phyloP scores from a whole-genome alignment of 2,113 vertebrate species.

The Phalacrocorax carbo region DNA sequence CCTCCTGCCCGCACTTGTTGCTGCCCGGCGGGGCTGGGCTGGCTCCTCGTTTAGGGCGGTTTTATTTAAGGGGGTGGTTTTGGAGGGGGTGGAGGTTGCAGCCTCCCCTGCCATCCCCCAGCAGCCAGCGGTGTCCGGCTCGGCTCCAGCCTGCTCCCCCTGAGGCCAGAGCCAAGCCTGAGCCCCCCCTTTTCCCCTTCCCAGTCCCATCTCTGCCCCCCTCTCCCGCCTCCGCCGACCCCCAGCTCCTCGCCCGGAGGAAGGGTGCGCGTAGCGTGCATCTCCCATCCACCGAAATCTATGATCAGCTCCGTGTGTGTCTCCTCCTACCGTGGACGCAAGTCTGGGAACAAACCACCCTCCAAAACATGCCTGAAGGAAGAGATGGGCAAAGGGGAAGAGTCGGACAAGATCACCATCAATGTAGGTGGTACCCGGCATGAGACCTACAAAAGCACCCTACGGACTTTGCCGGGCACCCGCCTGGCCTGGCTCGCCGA shows the following conservation, averaged over 20 bases:
- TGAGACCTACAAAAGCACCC: constrained; percentile 96
- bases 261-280: constrained; percentile 71
- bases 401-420: constrained; percentile 94
- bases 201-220: constrained; percentile 29
- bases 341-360: constrained; percentile 97
- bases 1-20: constrained; percentile 41
- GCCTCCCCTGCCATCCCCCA: neutral
- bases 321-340: constrained; percentile 98
- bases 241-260: constrained; percentile 66
- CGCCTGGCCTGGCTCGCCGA: constrained; percentile 93
- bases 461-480: constrained; percentile 92
- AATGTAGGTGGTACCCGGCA: constrained; percentile 96
- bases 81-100: constrained; percentile 39
- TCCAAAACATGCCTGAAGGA: constrained; percentile 99
- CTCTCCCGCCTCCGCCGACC: neutral
- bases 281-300: constrained; percentile 73
- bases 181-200: neutral
- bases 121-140: neutral
- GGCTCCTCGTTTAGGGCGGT: neutral
- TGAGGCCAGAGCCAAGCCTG: neutral
- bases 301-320: constrained; percentile 99
- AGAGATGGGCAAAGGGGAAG: constrained; percentile 93
- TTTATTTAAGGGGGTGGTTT: neutral
- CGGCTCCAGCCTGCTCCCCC: constrained; percentile 4
- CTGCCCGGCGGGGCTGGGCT: constrained; percentile 1